Conservation (phyloP, 1,140 invertebrate species). For the Drosophila tristis region DNA sequence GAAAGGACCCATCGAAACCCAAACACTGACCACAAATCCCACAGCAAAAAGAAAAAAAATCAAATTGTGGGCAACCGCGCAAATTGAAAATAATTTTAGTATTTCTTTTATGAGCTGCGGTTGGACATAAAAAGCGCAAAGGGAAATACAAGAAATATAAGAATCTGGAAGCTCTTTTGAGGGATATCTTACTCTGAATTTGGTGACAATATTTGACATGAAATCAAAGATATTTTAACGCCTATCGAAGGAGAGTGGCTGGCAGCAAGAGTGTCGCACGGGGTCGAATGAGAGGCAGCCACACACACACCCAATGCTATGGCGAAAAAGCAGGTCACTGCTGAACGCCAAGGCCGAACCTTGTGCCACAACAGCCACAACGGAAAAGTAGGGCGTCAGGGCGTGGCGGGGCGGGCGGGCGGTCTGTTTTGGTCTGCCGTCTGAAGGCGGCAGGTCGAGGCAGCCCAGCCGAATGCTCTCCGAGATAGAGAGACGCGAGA, state of each 20-base stretch:
- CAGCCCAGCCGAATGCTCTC: conserved; percentile 42
- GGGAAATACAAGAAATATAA: neutral
- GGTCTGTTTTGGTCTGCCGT: conserved; percentile 51
- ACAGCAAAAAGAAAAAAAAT: conserved; percentile 15
- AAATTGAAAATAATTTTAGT: conserved; percentile 28
- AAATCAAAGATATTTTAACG: conserved; percentile 3
- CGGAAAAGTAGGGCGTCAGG: conserved; percentile 71
- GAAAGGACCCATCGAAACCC: neutral
- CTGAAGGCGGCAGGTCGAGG: conserved; percentile 29
- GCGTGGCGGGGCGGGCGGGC: conserved; percentile 6
- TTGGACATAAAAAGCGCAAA: conserved; percentile 12
- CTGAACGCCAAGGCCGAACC: conserved; percentile 80
- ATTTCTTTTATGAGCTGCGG: neutral
- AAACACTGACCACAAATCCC: conserved; percentile 30
- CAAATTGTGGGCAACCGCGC: conserved; percentile 20
- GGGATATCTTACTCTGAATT: neutral
- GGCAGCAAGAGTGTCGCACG: neutral
- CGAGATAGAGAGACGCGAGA: conserved; percentile 9
- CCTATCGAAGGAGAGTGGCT: neutral
- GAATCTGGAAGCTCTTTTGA: neutral
- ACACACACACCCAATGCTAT: conserved; percentile 19
- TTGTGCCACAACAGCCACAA: conserved; percentile 51
- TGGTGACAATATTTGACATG: conserved; percentile 4
- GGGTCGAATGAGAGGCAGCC: conserved; percentile 2
- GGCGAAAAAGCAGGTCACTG: conserved; percentile 73